These are phyloP conservation scores for Penaeus japonicus DNA, from an alignment of 1,140 invertebrate species.

Conservation along the genomic window DNA sequence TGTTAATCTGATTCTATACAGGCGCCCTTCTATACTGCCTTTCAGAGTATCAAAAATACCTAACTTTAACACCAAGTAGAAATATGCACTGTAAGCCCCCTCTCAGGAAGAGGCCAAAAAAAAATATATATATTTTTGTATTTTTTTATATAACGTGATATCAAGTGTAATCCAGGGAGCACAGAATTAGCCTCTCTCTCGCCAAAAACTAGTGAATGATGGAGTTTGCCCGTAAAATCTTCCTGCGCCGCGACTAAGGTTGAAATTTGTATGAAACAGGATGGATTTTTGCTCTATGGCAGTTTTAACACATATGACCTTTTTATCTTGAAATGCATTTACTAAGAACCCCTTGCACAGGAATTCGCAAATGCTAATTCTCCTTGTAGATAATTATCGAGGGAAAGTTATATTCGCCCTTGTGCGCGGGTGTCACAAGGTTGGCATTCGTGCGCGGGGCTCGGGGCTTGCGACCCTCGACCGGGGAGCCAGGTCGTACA, in stretches of 20 bases:
- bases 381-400: conserved; percentile 39
- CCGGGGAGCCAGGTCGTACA: conserved; percentile 9
- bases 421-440: neutral
- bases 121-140: too few species aligned
- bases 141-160: neutral
- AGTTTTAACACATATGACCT: conserved; percentile 22
- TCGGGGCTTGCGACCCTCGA: conserved; percentile 22
- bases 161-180: conserved; percentile 1
- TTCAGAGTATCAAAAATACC: too few species aligned
- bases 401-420: neutral
- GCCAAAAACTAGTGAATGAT: neutral
- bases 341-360: conserved; percentile 9
- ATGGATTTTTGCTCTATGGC: neutral
- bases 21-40: too few species aligned
- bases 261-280: neutral
- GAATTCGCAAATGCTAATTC: conserved; percentile 43
- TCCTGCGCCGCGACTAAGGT: neutral
- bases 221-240: neutral
- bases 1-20: too few species aligned
- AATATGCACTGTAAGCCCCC: too few species aligned
- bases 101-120: too few species aligned
- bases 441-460: neutral
- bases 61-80: too few species aligned
- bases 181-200: neutral
- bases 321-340: conserved; percentile 31